Conservation (phyloP, 2,888 invertebrate genomes). For the Zaprionus bogoriensis region DNA sequence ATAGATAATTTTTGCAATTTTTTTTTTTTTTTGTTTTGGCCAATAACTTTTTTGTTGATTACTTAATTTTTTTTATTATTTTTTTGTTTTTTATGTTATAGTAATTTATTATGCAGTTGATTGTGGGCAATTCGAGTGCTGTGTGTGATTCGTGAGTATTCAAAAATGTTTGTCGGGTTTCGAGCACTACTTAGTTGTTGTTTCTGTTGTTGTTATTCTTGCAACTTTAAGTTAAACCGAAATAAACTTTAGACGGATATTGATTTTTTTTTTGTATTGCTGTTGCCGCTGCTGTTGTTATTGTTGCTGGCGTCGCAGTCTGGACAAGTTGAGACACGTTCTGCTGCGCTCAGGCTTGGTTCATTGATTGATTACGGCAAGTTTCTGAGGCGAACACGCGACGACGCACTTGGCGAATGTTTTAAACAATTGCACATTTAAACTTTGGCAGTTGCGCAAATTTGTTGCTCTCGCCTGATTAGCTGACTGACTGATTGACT, state of each 20-base stretch:
- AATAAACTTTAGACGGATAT: slow-evolving; percentile 84
- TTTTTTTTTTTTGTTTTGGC: slow-evolving; percentile 10
- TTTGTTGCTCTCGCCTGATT: slow-evolving; percentile 22
- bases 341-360: slow-evolving; percentile 24
- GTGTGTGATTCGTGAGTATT: background rate
- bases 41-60: background rate
- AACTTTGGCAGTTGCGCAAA: slow-evolving; percentile 46
- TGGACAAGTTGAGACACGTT: slow-evolving; percentile 18
- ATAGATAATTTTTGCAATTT: slow-evolving; percentile 3
- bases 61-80: background rate
- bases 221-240: slow-evolving; percentile 72
- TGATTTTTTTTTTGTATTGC: slow-evolving; percentile 72
- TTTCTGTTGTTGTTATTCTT: slow-evolving; percentile 19
- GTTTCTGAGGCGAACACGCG: slow-evolving; percentile 33
- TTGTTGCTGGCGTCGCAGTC: slow-evolving; percentile 21
- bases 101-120: background rate
- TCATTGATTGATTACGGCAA: slow-evolving; percentile 65
- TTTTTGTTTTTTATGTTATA: slow-evolving; percentile 1
- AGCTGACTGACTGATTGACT: slow-evolving; percentile 17
- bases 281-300: slow-evolving; percentile 28
- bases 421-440: slow-evolving; percentile 53
- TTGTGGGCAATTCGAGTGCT: background rate
- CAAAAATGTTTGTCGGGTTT: slow-evolving; percentile 15
- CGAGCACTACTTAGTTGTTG: slow-evolving; percentile 19
- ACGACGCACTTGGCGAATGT: slow-evolving; percentile 45